Base-by-base conservation (phyloP, 2,888 invertebrate genomes). In the Drosophila trichaetosa region DNA sequence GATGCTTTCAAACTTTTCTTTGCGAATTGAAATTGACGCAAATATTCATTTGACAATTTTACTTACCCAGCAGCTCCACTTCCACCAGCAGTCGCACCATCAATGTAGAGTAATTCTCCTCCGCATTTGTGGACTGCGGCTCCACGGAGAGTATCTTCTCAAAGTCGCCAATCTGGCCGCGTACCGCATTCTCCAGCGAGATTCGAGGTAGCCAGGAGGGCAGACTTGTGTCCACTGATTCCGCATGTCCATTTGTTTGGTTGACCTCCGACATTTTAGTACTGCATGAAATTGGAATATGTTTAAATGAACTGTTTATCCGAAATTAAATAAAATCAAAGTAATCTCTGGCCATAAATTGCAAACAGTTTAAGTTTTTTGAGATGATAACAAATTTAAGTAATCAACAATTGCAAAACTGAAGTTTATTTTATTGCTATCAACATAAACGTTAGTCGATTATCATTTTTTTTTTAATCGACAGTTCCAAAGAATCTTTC, bases 71-170 rank as follows among this genome's bases (percentile, higher is more conserved):
- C 29, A 92, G 38, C 69, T 90, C 81, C 0, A 91, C 84, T 10
- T 90, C 89, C 16, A 92, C 86, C 27, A 79, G 67, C 13, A 92
- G 67, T 1, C 92, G 90, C 33, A 90, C 65, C 73, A 93, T 81
- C n/a, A 90, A 61, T 0, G 92, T 91, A 11, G 91, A 89, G 52
- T 83, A 89, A 60, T 92, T 92, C 54, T 91, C 92, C 3, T 83
- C 90, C 0, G 82, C 71, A 18, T 69, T 80, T 3, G 72, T 63
- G 10, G 66, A 68, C 70, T 67, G 70, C 0, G 81, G 79, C 4
- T 65, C 80, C 16, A 91, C 72, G 18, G 76, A 62, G 1, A 77
- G 6, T 16, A 92, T 79, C 8, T 76, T 81, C n/a, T 79, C 80
- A 49, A 82, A 90, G 2, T 88, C 85, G 0, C 91, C 92, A 38